Conservation (phyloP, 92 coral and sea anemone species). For the Metridium senile region DNA sequence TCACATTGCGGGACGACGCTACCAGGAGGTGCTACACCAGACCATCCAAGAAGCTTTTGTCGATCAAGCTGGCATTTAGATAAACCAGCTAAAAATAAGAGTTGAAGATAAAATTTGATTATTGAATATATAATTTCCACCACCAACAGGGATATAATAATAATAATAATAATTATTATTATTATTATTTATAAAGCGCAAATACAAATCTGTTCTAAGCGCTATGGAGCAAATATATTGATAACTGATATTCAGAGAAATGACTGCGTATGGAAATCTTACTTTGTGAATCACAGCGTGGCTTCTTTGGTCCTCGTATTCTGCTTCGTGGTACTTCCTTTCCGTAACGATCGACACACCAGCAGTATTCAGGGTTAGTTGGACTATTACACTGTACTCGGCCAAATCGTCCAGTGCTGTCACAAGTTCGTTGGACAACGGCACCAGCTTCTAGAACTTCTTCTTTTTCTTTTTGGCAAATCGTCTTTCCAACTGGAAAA, state of each 20-base stretch:
- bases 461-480: conserved; percentile 50
- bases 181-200: too few species aligned
- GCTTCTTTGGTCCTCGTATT: conserved; percentile 62
- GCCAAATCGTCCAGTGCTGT: conserved; percentile 59
- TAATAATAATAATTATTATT: too few species aligned
- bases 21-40: conserved; percentile 69
- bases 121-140: too few species aligned
- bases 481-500: conserved; percentile 64
- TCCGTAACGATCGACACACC: conserved; percentile 87
- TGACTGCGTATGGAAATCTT: not conserved
- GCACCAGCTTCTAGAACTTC: conserved; percentile 20
- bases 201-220: too few species aligned
- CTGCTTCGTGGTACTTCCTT: conserved; percentile 75
- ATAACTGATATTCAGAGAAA: not conserved
- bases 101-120: too few species aligned
- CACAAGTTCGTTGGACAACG: conserved; percentile 44
- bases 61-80: conserved; percentile 75
- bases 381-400: conserved; percentile 71
- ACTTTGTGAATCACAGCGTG: conserved; percentile 70
- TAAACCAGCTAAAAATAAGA: conserved; percentile 65
- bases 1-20: conserved; percentile 80
- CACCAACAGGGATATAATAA: too few species aligned
- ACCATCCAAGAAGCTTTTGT: conserved; percentile 69
- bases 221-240: too few species aligned
- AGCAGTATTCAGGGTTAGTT: conserved; percentile 53